Evolutionary conservation across 2,113 vertebrate genomes (phyloP), one percentile per base, ranked within the genome.

Genomic region (Odontesthes bonariensis): DNA sequence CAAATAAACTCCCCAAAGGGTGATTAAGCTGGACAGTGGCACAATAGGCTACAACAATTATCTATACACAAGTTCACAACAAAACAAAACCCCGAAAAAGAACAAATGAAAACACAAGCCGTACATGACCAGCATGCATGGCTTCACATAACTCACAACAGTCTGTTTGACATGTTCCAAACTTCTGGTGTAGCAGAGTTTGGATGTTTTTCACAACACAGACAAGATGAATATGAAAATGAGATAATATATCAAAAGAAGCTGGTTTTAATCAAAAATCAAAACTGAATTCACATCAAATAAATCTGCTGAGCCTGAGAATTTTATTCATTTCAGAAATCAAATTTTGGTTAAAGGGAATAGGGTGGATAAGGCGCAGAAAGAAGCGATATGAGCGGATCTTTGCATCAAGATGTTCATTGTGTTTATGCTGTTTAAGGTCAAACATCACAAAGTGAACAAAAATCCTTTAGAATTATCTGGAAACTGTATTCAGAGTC

Each of bases 61-160:
- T 6, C 46, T 93, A 91, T 79, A 94, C 42, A 88, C 94, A 85
- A 81, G 92, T 96, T 95, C 93, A 95, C 95, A 94, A 76, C 89
- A 93, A 95, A 91, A 92, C 92, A 92, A 23, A 92, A 92, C 92
- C 93, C 94, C 74, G 6, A 14, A 10, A 93, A 80, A 62, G 88
- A 94, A 91, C 92, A 94, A 93, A 90, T 35, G 61, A 51, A 84
- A 59, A 70, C 65, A 86, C 79, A 83, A 49, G 86, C 96, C 94
- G 0, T 92, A 94, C 96, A 98, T 95, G 97, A 95, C 96, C 96
- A 97, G 96, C 97, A 98, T 96, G 96, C 95, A 95, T 93, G 95
- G 91, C 89, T 94, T 92, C 90, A 94, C 92, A 95, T 90, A 87
- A 94, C 91, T 94, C 38, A 54, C 31, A 89, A 93, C 94, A 95